Base-by-base conservation (phyloP, 1,140 invertebrate species). In the Cecropterus lyciades region DNA sequence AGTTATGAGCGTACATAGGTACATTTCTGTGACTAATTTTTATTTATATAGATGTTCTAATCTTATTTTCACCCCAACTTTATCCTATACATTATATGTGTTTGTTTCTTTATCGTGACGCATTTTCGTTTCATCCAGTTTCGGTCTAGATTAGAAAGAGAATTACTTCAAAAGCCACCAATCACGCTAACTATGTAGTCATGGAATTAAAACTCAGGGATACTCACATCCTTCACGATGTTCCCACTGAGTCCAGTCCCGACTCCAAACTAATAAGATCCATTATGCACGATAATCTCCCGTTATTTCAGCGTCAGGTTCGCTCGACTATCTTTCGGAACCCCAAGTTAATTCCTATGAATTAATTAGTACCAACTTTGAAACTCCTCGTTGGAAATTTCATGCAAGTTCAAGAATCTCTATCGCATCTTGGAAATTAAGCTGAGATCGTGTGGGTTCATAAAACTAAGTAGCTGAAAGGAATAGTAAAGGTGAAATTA, bases 241-340 rank as follows among this genome's bases (percentile, higher is more conserved):
- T 37, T 10, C 33, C 33, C 33, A 3, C 11, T 11, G 33, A n/a
- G 33, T 11, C 24, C 24, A 14, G 52, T n/a, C 33, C 33, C 6
- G 14, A 55, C 10, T 37, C 30, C 0, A 5, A 43, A 55, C 52
- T 55, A 55, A 55, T 55, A 55, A 55, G 52, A 55, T 55, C 52
- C 33, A 55, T 55, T 55, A 55, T 40, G 52, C 33, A 55, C 52
- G 52, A 40, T 55, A 55, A 55, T 55, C 52, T 33, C n/a, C 33
- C 16, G 33, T 40, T 55, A 55, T 55, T 55, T 55, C 52, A 55
- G 33, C 37, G 52, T 40, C 52, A 40, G 52, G 52, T 40, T 55
- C 52, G 15, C 15, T 14, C 51, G 13, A 40, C 52, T 37, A 40
- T 40, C 30, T 55, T 20, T 11, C 52, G 52, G 52, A 20, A 10